Evolutionary conservation across 2,888 invertebrate species (phyloP).

Genomic region (Aphelenchoides bicaudatus): DNA sequence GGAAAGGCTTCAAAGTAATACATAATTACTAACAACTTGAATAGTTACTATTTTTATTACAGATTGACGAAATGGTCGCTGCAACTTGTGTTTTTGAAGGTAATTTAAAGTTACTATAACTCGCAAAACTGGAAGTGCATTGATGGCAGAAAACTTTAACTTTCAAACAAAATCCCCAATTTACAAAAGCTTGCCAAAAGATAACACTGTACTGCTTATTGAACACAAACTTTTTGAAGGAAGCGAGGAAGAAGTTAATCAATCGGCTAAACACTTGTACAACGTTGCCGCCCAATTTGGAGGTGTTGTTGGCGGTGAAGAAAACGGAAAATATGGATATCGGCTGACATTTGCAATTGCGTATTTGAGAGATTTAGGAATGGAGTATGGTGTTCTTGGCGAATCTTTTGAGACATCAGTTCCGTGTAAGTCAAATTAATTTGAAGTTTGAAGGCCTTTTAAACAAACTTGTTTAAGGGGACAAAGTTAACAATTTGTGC

Average conservation of each 20-base stretch:
- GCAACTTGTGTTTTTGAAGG: slow-evolving; percentile 88
- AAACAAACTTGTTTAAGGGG: slow-evolving; percentile 66
- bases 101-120: too few species aligned
- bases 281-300: slow-evolving; percentile 71
- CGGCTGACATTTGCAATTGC: slow-evolving; percentile 95
- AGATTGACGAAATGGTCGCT: slow-evolving; percentile 74
- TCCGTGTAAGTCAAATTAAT: too few species aligned
- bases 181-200: too few species aligned
- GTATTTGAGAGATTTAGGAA: slow-evolving; percentile 85
- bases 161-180: too few species aligned
- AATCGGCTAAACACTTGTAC: slow-evolving; percentile 76
- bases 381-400: slow-evolving; percentile 80
- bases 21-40: neutral
- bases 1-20: slow-evolving; percentile 77
- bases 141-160: too few species aligned
- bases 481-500: slow-evolving; percentile 68
- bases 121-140: too few species aligned
- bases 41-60: neutral
- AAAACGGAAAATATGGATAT: slow-evolving; percentile 91
- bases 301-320: slow-evolving; percentile 84
- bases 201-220: too few species aligned
- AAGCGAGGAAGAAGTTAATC: slow-evolving; percentile 69
- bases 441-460: too few species aligned
- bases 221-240: too few species aligned
- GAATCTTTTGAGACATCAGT: slow-evolving; percentile 99